Conservation (phyloP, 1,140 invertebrate genomes). For the Lepidurus couesii region DNA sequence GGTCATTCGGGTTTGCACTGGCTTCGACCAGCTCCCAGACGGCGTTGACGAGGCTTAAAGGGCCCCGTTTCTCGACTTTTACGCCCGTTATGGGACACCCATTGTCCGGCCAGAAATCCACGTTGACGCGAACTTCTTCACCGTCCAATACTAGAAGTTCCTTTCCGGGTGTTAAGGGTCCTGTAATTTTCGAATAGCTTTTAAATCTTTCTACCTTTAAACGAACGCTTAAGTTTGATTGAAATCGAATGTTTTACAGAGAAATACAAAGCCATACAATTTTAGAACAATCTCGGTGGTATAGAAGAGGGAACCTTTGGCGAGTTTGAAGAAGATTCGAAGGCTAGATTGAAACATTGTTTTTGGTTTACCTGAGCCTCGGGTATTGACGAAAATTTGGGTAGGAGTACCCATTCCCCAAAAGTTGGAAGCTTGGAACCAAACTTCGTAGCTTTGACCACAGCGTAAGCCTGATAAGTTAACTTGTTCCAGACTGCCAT, state of each 20-base stretch:
- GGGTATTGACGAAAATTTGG: background rate
- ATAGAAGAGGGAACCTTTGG: too few species aligned
- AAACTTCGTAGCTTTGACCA: slow-evolving; percentile 2
- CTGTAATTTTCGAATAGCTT: background rate
- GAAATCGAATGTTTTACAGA: background rate
- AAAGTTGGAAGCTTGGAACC: background rate
- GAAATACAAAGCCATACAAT: too few species aligned
- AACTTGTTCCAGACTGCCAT: background rate
- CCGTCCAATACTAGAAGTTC: background rate
- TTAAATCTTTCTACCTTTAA: background rate
- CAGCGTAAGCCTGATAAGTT: background rate
- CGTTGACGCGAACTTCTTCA: slow-evolving; percentile 18
- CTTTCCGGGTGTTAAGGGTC: background rate
- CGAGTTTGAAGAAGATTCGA: too few species aligned
- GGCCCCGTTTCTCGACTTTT: slow-evolving; percentile 26
- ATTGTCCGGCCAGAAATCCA: slow-evolving; percentile 31
- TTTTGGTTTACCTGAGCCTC: background rate
- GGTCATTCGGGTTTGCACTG: slow-evolving; percentile 31
- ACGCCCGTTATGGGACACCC: slow-evolving; percentile 26
- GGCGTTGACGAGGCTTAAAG: background rate
- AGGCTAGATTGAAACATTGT: too few species aligned
- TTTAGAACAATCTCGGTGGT: too few species aligned
- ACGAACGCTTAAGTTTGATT: background rate
- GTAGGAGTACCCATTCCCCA: background rate
- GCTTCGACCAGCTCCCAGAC: slow-evolving; percentile 27